Evolutionary conservation across 2,888 invertebrate genomes (phyloP), one percentile per base, ranked within the genome.

Genomic region (Oegoconia quadripuncta): DNA sequence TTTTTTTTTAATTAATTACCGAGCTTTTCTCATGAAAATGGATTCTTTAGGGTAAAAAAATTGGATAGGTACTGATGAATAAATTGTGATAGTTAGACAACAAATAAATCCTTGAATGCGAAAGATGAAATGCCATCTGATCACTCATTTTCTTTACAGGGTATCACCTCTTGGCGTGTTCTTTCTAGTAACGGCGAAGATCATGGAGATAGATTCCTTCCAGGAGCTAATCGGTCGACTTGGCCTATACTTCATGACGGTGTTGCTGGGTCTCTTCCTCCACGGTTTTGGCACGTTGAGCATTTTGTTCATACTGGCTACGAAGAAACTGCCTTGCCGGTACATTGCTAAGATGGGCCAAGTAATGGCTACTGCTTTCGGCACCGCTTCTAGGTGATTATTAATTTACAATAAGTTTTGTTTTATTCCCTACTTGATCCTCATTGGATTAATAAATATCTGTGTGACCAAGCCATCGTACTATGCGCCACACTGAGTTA

Each of bases 311-410:
- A 93, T 96, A 55, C 58, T 96, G 50, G 91, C 93, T 26, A 94
- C 95, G 0, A 91, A 95, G 60, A 93, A 92, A 48, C 89, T 97
- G 46, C 98, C 98, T 0, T 94, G 95, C 73, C 88, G 90, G 41
- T 94, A 93, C 57, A 91, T 96, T 40, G 92, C 91, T 9, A 93
- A 93, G 67, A 93, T 97, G 89, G 93, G 95, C 45, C 96, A 97
- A 63, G 97, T 98, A 14, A 88, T 97, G 79, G 95, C 96, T 3
- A 98, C 98, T 1, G 98, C 98, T 29, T 98, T 98, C 72, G 98
- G 97, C 55, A 98, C 98, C 17, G 96, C 97, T 17, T 98, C 97
- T 23, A 95, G 95, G 92, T 91, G 15, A 22, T 4, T 11, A 7
- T 6, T 6, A 20, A 7, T 20, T 20, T 4, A 7, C n/a, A n/a